Evolutionary conservation across 2,113 vertebrate genomes (phyloP).

Genomic region (Argyrosomus japonicus): DNA sequence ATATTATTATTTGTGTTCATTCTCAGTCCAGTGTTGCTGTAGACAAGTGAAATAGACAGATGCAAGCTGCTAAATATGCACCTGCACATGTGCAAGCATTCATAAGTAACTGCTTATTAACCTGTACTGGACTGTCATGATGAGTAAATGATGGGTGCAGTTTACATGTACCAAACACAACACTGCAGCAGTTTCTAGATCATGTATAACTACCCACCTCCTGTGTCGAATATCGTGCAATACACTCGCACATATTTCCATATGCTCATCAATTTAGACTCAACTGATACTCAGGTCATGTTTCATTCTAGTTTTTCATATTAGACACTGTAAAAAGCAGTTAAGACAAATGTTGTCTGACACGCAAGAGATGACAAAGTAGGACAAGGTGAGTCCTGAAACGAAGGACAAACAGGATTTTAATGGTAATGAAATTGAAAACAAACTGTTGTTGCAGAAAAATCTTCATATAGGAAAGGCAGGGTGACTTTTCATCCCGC

Average conservation of each 20-base stretch:
- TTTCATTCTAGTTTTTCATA: background rate
- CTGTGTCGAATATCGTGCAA: background rate
- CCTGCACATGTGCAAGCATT: background rate
- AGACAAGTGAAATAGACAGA: background rate
- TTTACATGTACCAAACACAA: background rate
- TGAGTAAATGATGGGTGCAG: constrained; percentile 1
- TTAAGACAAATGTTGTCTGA: constrained; percentile 5
- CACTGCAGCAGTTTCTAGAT: background rate
- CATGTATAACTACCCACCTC: background rate
- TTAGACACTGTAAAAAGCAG: background rate
- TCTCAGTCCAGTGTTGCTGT: background rate
- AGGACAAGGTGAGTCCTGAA: constrained; percentile 48
- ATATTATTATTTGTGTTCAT: background rate
- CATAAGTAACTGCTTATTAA: background rate
- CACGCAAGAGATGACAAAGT: background rate
- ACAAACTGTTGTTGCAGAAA: constrained; percentile 16
- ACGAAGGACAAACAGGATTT: constrained; percentile 28
- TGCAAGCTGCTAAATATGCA: background rate
- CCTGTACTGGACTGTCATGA: background rate
- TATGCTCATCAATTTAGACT: background rate
- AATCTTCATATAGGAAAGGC: background rate
- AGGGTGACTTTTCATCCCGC: background rate
- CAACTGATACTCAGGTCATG: background rate
- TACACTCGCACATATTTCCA: constrained; percentile 2
- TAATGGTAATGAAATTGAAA: background rate